phyloP scores from a whole-genome alignment of 2,797 vertebrate genomes.

The Alosa sapidissima region DNA sequence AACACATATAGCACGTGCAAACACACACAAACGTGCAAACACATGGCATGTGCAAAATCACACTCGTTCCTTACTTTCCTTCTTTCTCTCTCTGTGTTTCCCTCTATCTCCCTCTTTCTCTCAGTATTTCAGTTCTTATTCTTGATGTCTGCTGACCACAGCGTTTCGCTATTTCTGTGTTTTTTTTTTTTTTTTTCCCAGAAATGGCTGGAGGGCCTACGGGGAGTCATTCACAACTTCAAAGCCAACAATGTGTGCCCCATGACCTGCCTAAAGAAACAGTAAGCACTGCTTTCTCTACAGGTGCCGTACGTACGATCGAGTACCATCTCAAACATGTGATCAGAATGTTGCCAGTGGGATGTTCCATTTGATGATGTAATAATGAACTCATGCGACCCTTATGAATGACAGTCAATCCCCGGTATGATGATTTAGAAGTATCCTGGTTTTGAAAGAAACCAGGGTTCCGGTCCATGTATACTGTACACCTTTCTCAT shows the following conservation, averaged over 20 bases:
- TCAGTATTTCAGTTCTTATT: constrained; percentile 10
- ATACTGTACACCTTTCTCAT: too few relatives aligned
- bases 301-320: background rate
- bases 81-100: background rate
- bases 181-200: constrained; percentile 68
- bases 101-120: background rate
- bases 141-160: constrained; percentile 33
- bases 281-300: constrained; percentile 79
- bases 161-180: constrained; percentile 32
- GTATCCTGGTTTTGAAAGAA: too few relatives aligned
- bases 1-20: background rate
- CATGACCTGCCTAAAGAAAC: constrained; percentile 98
- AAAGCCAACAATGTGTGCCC: constrained; percentile 99
- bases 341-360: too few relatives aligned
- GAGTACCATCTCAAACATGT: background rate
- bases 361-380: too few relatives aligned
- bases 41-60: background rate
- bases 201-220: constrained; percentile 97
- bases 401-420: too few relatives aligned
- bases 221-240: constrained; percentile 96
- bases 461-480: too few relatives aligned
- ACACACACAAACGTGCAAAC: background rate
- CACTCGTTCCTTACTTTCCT: background rate
- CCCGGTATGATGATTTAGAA: too few relatives aligned
- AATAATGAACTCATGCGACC: too few relatives aligned